phyloP scores from a whole-genome alignment of 2,113 vertebrate genomes.

The Antidorcas marsupialis region DNA sequence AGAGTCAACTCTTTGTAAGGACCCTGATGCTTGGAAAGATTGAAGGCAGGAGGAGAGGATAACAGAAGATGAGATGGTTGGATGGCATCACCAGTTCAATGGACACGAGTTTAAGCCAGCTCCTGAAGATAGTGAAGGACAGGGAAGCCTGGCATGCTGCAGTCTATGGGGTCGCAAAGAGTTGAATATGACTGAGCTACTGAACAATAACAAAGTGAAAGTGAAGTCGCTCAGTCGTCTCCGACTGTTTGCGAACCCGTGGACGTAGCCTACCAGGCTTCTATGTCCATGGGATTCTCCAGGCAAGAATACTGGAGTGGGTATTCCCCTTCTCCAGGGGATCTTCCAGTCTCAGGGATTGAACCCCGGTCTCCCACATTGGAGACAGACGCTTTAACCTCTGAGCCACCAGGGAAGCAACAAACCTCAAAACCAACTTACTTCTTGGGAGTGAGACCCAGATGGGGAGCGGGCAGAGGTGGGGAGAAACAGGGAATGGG shows the following conservation, averaged over 20 bases:
- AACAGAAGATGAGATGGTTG: not conserved
- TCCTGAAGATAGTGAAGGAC: not conserved
- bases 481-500: not conserved
- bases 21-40: not conserved
- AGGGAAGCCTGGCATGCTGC: not conserved
- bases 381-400: too few species aligned
- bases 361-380: too few species aligned
- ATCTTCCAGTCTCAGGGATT: too few species aligned
- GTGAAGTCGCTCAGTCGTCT: too few species aligned
- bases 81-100: not conserved
- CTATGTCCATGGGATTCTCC: too few species aligned
- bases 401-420: too few species aligned
- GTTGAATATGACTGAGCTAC: not conserved
- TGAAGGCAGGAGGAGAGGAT: not conserved
- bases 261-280: too few species aligned
- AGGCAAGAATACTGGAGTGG: too few species aligned
- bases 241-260: too few species aligned
- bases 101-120: not conserved
- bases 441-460: not conserved
- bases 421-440: not conserved
- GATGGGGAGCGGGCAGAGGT: not conserved
- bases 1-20: not conserved
- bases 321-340: too few species aligned
- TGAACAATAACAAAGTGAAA: not conserved
- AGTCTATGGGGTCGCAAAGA: not conserved